Evolutionary conservation across 1,140 invertebrate species (phyloP), one percentile per base, ranked within the genome.

Genomic region (Trypoxylus dichotomus): DNA sequence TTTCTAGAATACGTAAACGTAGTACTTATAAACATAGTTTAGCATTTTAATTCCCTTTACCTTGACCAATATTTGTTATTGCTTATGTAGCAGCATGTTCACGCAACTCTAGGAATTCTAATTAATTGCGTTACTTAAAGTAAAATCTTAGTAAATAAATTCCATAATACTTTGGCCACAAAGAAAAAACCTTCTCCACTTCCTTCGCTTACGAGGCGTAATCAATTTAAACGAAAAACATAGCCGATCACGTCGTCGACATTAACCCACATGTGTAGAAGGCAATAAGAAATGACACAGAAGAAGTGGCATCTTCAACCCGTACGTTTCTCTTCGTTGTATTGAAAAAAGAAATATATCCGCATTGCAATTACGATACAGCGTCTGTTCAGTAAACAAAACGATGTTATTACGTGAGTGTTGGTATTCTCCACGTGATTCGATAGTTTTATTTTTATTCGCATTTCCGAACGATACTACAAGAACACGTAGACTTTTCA

Each of bases 211-310:
- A 0, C 21, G n/a, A 15, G 6, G 7, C 47, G 19, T 54, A 54
- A 54, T n/a, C n/a, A 27, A 11, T 68, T 68, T 29, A 24, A 11
- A 68, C 10, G 10, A 68, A 68, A 68, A 68, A 68, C 24, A 13
- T 24, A 29, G 27, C 13, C 21, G 21, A 15, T 68, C 60, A 68
- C 60, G 60, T 68, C 60, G 60, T 27, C 10, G 24, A 24, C 60
- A 29, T 68, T 68, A 68, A 68, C 60, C 60, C 60, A 68, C 60
- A 68, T 68, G 24, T 68, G 60, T 21, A 68, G 24, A 68, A 10
- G 60, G 21, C 19, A 24, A 68, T 15, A 68, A 68, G 60, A 25
- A 24, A 6, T 15, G 60, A 24, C 2, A 11, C 60, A 29, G 2
- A 25, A 29, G 24, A 68, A 8, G 27, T 68, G 60, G 27, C 60